phyloP scores from a whole-genome alignment of 2,113 vertebrate genomes.

The Odobenus rosmarus region DNA sequence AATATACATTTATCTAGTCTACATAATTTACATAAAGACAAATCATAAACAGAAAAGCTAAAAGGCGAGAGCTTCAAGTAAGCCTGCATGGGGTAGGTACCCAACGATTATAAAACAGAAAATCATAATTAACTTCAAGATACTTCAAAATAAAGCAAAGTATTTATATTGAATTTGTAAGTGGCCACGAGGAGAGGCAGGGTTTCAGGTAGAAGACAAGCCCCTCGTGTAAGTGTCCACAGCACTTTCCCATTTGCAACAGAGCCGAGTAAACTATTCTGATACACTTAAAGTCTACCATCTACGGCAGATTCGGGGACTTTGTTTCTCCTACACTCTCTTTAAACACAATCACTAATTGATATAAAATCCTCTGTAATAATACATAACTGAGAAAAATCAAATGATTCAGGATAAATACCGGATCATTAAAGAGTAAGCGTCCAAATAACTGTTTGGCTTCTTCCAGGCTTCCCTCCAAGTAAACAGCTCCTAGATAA shows the following conservation, averaged over 20 bases:
- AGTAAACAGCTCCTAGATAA: constrained; percentile 94
- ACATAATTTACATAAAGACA: constrained; percentile 59
- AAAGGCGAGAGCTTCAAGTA: constrained; percentile 42
- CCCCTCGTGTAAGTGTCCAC: not conserved
- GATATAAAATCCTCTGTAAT: constrained; percentile 52
- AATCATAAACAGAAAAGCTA: constrained; percentile 54
- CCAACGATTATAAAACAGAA: constrained; percentile 44
- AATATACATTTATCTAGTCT: constrained; percentile 51
- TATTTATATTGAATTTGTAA: constrained; percentile 18
- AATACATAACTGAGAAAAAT: constrained; percentile 36
- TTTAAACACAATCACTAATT: constrained; percentile 16
- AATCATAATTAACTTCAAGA: constrained; percentile 57
- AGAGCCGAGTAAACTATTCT: not conserved
- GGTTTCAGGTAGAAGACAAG: not conserved
- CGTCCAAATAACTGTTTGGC: constrained; percentile 96
- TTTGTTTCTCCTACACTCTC: not conserved
- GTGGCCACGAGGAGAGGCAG: not conserved
- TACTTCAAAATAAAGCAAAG: constrained; percentile 36
- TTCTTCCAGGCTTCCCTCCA: constrained; percentile 96
- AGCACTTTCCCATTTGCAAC: not conserved
- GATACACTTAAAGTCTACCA: not conserved
- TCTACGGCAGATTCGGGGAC: not conserved
- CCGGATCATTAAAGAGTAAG: constrained; percentile 95
- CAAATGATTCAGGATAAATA: constrained; percentile 80
- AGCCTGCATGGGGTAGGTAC: not conserved